A percentile compares a stretch with the other conserved stretches of the same genome.
Evolutionary conservation across 2,888 invertebrate species (phyloP).

Genomic region (Arenicola marina): DNA sequence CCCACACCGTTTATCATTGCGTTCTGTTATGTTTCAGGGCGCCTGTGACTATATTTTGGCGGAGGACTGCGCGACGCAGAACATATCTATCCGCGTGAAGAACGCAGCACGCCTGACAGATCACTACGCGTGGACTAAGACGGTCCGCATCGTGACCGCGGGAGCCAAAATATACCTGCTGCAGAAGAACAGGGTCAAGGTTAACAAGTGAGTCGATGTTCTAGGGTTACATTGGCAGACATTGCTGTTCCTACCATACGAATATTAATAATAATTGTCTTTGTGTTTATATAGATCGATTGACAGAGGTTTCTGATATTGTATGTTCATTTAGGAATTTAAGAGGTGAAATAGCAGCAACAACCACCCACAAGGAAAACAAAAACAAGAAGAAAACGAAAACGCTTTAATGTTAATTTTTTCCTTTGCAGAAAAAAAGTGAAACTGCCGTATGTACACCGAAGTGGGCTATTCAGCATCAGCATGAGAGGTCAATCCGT

Average conservation of each 20-base stretch:
- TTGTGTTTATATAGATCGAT: no score
- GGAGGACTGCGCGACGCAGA: slow-evolving; percentile 73
- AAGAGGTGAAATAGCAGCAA: no score
- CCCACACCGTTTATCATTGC: no score
- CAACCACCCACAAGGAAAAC: no score
- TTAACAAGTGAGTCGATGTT: slow-evolving; percentile 70
- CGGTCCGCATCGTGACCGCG: slow-evolving; percentile 71
- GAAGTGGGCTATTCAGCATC: slow-evolving; percentile 5
- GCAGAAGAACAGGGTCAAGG: slow-evolving; percentile 80
- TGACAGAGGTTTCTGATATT: no score
- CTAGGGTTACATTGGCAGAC: neutral
- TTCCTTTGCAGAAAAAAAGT: slow-evolving; percentile 14
- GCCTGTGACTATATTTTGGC: slow-evolving; percentile 82
- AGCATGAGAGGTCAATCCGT: slow-evolving; percentile 58
- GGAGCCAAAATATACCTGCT: slow-evolving; percentile 67
- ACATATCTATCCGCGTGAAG: slow-evolving; percentile 85
- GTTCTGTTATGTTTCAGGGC: no score
- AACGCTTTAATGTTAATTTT: neutral
- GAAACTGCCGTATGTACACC: slow-evolving; percentile 13
- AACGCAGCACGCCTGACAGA: slow-evolving; percentile 82
- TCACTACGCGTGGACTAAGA: slow-evolving; percentile 88
- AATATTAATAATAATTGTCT: no score
- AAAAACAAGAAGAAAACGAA: no score
- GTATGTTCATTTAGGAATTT: no score
- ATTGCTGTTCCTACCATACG: no score